Base-by-base conservation (phyloP, 2,797 vertebrate species). In the Echiichthys vipera region DNA sequence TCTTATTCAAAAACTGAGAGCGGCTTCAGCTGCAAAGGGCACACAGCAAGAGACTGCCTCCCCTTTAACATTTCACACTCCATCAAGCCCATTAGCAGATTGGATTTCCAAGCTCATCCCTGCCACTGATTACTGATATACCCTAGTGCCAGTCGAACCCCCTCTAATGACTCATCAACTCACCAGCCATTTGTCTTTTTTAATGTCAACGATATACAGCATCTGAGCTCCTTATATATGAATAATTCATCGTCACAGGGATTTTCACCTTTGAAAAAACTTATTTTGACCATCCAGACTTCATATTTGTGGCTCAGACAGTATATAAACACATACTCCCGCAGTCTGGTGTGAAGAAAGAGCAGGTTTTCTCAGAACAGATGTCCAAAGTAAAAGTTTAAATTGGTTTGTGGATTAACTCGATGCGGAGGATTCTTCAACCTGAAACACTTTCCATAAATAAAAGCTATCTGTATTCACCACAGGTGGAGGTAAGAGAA, bases 41-140 rank as follows among this genome's bases (percentile, higher is more conserved):
- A 84, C 86, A 71, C 78, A 85, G 83, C 81, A 58, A 86, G 90
- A 84, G 72, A 36, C 88, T 50, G 69, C 51, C 65, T 56, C 74
- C 73, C 77, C 82, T 83, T 86, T 87, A 91, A 90, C 89, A 83
- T 90, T 89, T 90, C 90, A 88, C 87, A 88, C 91, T 90, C 77
- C 90, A 89, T 91, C 88, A 74, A 88, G 77, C 85, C 84, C 90
- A 91, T 92, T 91, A 92, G 85, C 81, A 84, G 87, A 90, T 86
- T 89, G 84, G 87, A 87, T 90, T 89, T 84, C 88, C 70, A 80
- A 71, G 81, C 84, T 90, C 84, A 84, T 86, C 81, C 56, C 57
- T 42, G 66, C 77, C 69, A 65, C 78, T 80, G 85, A 89, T 90
- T 86, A 86, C 87, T 45, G 87, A 89, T 87, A 85, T 39, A 89